phyloP scores from a whole-genome alignment of 2,797 vertebrate species.

The Knipowitschia caucasica region DNA sequence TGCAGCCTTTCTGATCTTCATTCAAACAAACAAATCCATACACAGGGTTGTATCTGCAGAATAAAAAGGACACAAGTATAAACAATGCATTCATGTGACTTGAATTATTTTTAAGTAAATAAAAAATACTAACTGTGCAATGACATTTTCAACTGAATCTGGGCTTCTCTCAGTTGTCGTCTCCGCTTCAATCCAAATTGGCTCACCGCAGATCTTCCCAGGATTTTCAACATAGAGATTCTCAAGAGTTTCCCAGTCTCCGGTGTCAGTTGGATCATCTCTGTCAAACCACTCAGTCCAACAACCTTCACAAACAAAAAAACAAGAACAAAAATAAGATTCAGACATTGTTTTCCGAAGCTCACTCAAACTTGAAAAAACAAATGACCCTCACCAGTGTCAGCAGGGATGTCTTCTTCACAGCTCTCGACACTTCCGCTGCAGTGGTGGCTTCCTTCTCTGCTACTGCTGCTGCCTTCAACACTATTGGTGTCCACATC shows the following conservation, averaged over 20 bases:
- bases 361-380: too few relatives aligned
- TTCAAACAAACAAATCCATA: constrained; percentile 18
- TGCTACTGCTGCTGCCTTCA: too few relatives aligned
- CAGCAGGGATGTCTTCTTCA: too few relatives aligned
- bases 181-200: constrained; percentile 9
- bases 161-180: constrained; percentile 2
- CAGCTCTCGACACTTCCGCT: too few relatives aligned
- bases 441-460: too few relatives aligned
- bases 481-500: too few relatives aligned
- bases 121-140: constrained; percentile 1
- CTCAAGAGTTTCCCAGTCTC: constrained; percentile 20
- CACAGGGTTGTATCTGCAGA: constrained; percentile 9
- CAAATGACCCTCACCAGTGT: too few relatives aligned
- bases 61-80: too few relatives aligned
- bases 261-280: constrained; percentile 17
- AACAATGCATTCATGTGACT: neutral
- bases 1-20: neutral
- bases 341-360: too few relatives aligned
- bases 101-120: too few relatives aligned
- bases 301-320: constrained; percentile 23
- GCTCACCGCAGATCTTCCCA: constrained; percentile 8
- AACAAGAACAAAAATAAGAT: too few relatives aligned
- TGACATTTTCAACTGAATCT: constrained; percentile 3
- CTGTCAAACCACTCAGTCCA: constrained; percentile 32
- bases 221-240: neutral